Evolutionary conservation across 2,113 vertebrate genomes (phyloP).

Genomic region (Alethe castanea): DNA sequence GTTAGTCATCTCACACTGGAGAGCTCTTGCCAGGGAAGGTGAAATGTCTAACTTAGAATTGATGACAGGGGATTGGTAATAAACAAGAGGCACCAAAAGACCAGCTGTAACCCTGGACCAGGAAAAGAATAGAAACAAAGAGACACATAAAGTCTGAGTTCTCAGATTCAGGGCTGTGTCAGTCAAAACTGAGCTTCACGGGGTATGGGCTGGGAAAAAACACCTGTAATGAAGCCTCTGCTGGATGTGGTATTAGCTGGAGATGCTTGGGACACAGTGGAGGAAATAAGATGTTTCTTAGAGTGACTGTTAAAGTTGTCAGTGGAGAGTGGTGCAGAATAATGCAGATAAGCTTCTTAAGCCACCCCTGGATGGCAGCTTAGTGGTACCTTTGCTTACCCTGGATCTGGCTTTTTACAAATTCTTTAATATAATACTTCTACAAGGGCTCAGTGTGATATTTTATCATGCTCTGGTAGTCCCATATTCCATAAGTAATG

Average conservation of each 20-base stretch:
- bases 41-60: conserved; percentile 25
- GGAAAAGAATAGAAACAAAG: neutral
- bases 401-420: neutral
- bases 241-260: neutral
- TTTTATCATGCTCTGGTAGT: neutral
- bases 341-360: conserved; percentile 45
- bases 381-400: conserved; percentile 9
- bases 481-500: neutral
- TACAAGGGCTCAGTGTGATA: neutral
- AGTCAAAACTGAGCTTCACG: neutral
- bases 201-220: neutral
- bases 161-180: neutral
- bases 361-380: conserved; percentile 23
- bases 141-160: neutral
- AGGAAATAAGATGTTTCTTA: conserved; percentile 16
- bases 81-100: neutral
- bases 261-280: neutral
- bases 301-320: neutral
- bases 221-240: neutral
- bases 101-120: neutral
- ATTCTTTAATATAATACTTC: neutral
- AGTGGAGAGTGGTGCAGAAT: neutral
- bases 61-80: neutral
- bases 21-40: conserved; percentile 26
- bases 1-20: conserved; percentile 43